phyloP scores from a whole-genome alignment of 2,113 vertebrate species.

The Podilymbus podiceps region DNA sequence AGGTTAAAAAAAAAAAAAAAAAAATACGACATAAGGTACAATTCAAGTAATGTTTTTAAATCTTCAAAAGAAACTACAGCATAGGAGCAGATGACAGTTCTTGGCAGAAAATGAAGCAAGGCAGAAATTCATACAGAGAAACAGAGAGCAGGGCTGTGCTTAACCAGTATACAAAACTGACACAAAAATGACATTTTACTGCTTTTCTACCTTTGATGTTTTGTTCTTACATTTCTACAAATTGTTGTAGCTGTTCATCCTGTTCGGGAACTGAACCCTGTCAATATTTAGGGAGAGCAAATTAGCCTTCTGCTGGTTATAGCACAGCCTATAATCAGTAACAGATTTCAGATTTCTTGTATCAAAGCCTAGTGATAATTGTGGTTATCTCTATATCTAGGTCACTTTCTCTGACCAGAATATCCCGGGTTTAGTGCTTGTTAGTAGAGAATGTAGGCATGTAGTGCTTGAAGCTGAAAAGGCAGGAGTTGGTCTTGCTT shows the following conservation, averaged over 20 bases:
- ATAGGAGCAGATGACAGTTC: not conserved
- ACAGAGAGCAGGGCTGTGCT: not conserved
- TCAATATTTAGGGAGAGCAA: not conserved
- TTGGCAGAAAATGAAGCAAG: not conserved
- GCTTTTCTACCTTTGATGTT: not conserved
- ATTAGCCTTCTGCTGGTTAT: not conserved
- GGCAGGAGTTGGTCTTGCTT: not conserved
- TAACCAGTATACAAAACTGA: not conserved
- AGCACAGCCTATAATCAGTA: not conserved
- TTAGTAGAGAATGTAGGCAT: not conserved
- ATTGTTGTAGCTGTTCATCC: not conserved
- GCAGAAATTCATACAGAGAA: not conserved
- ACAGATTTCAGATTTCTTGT: not conserved
- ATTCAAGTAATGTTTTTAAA: not conserved
- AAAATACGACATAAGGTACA: not conserved
- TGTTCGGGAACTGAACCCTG: not conserved
- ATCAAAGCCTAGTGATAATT: not conserved
- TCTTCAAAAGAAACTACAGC: not conserved
- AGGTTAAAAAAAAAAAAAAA: not conserved
- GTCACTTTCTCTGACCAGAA: not conserved
- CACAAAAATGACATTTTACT: not conserved
- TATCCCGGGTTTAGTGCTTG: not conserved
- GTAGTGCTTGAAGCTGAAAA: not conserved
- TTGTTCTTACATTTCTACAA: not conserved
- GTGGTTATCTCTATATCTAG: not conserved